Conservation (phyloP, 2,888 invertebrate genomes). For the Baccha elongata region DNA sequence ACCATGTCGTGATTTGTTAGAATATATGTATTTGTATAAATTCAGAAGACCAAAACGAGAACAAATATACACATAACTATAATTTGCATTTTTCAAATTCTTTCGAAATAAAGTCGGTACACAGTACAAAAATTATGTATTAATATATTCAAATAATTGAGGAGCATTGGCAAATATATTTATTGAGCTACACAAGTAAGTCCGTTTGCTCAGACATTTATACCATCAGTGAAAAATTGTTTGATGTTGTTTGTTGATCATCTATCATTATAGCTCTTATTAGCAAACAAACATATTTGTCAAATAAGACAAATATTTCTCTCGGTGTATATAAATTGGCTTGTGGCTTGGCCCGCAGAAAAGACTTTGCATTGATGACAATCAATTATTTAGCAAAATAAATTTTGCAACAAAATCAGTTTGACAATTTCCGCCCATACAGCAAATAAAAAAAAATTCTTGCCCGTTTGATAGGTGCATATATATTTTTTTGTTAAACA, state of each 20-base stretch:
- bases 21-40: too few species aligned
- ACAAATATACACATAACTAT: background rate
- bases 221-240: too few species aligned
- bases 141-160: too few species aligned
- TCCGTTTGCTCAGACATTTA: too few species aligned
- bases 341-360: constrained; percentile 23
- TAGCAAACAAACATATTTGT: too few species aligned
- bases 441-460: background rate
- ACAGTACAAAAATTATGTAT: too few species aligned
- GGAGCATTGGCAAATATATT: too few species aligned
- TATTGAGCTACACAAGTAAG: too few species aligned
- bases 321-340: too few species aligned
- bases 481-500: background rate
- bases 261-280: too few species aligned
- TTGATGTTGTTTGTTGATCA: too few species aligned
- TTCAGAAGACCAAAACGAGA: background rate
- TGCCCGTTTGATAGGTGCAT: background rate
- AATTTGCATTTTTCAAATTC: background rate
- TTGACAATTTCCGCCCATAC: constrained; percentile 47
- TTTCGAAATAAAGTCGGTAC: background rate
- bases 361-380: background rate
- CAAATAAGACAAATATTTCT: too few species aligned
- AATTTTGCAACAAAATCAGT: constrained; percentile 15
- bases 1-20: background rate
- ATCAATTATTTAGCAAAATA: constrained; percentile 13